These are phyloP conservation scores for Rostratula benghalensis DNA, from an alignment of 2,113 vertebrate genomes.

Conservation along the genomic window DNA sequence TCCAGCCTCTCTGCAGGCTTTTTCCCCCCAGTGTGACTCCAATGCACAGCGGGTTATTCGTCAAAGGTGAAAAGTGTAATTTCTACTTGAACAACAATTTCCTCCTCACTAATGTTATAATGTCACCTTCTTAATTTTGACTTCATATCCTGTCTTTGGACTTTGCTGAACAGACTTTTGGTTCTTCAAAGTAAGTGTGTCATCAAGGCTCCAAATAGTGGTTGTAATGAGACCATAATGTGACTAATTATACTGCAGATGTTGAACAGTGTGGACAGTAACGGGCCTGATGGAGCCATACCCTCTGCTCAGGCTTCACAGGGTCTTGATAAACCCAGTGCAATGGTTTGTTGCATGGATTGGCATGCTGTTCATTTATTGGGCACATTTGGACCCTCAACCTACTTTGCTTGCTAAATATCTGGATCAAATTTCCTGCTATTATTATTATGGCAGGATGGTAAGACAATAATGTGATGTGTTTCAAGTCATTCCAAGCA, in stretches of 20 bases:
- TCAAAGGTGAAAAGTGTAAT: neutral
- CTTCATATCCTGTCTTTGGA: neutral
- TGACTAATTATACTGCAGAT: neutral
- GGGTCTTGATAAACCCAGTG: neutral
- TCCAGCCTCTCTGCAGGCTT: neutral
- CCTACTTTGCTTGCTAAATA: constrained; percentile 2
- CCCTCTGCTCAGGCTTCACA: neutral
- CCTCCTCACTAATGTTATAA: neutral
- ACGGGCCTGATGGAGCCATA: neutral
- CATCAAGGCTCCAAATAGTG: neutral
- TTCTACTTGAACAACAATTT: neutral
- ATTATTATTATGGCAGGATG: neutral
- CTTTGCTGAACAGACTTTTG: neutral
- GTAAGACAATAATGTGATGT: neutral
- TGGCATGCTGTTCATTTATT: neutral
- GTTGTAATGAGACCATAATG: neutral
- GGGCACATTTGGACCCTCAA: neutral
- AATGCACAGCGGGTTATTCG: neutral
- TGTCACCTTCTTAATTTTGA: neutral
- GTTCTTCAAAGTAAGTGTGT: neutral
- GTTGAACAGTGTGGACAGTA: neutral
- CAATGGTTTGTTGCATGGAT: neutral
- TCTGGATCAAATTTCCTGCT: neutral
- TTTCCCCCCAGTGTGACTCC: neutral
- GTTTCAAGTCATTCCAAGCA: neutral